Evolutionary conservation across 2,797 vertebrate genomes (phyloP).

Genomic region (Brachyalestes nurse): DNA sequence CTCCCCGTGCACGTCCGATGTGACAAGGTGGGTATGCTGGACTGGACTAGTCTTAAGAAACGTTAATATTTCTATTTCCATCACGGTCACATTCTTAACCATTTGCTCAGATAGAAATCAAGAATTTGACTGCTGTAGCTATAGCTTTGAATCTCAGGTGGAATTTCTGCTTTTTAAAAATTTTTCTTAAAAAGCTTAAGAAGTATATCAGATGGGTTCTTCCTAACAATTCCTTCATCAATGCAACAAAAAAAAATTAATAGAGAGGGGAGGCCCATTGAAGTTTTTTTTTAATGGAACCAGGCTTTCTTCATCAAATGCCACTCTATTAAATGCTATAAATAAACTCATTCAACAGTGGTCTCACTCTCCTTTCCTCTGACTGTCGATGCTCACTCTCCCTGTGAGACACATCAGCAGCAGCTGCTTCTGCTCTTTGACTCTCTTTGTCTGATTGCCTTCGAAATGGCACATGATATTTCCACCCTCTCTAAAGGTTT

Average conservation of each 20-base stretch:
- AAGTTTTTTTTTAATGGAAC: neutral
- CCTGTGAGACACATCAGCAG: constrained; percentile 14
- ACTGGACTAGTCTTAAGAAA: neutral
- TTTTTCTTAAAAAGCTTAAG: no score
- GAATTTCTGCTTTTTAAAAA: neutral
- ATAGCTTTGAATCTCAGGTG: no score
- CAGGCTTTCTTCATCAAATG: constrained; percentile 34
- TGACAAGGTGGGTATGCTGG: neutral
- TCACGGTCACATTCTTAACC: neutral
- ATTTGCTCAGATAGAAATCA: neutral
- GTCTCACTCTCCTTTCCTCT: constrained; percentile 1
- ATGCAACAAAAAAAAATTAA: neutral
- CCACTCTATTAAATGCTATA: constrained; percentile 25
- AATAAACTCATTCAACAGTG: constrained; percentile 35
- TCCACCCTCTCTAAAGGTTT: constrained; percentile 29
- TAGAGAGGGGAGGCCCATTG: neutral
- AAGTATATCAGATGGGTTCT: neutral
- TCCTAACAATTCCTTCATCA: no score
- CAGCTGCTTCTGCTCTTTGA: constrained; percentile 43
- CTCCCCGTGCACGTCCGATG: no score
- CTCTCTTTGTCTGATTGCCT: constrained; percentile 52
- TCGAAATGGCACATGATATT: constrained; percentile 47
- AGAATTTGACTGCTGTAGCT: neutral
- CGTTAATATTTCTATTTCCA: neutral
- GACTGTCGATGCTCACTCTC: constrained; percentile 24